Base-by-base conservation (phyloP, 64 coral and sea anemone genomes). In the Exaiptasia diaphana region DNA sequence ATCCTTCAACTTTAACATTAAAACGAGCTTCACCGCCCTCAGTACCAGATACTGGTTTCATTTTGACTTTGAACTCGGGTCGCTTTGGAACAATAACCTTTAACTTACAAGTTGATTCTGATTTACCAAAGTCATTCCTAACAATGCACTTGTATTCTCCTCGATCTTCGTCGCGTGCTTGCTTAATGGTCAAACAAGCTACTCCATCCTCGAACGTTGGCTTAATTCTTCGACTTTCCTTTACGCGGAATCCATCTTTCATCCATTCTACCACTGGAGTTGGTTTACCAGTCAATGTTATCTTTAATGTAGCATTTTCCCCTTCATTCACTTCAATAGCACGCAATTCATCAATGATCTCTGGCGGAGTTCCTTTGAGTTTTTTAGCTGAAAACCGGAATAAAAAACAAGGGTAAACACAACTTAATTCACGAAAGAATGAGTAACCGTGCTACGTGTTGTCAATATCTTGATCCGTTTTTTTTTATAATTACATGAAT, bases 351-450 rank as follows among this genome's bases (percentile, higher is more conserved):
- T 91, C 56, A 2, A 77, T 71, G 39, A 99, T 92, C 52, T 84
- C 86, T n/a, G 95, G 95, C 49, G 95, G 79, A 27, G 76, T 55
- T 43, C 95, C 95, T 52, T 93, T 84, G 36, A 82, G 92, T 43
- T 90, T 99, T 30, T 85, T 81, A 20, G 60, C 95, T 99, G 30
- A 8, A 30, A n/a, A 68, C 64, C 10, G 26, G 18, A 71, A 81
- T 20, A 1, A 48, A 79, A 46, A 31, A 43, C 33, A 50, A 11
- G 42, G 33, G 14, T 50, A 74, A 74, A 1, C 9, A 41, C 13
- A 48, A 9, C 20, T 73, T 12, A 5, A 65, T 32, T 44, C 23
- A 64, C 45, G 5, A 9, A 34, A 5, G 38, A 39, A 27, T 35
- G 8, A 64, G 34, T 4, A 64, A 34, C 9, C 10, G 12, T 10